Conservation (phyloP, 2,888 invertebrate genomes). For the Altica lythri region DNA sequence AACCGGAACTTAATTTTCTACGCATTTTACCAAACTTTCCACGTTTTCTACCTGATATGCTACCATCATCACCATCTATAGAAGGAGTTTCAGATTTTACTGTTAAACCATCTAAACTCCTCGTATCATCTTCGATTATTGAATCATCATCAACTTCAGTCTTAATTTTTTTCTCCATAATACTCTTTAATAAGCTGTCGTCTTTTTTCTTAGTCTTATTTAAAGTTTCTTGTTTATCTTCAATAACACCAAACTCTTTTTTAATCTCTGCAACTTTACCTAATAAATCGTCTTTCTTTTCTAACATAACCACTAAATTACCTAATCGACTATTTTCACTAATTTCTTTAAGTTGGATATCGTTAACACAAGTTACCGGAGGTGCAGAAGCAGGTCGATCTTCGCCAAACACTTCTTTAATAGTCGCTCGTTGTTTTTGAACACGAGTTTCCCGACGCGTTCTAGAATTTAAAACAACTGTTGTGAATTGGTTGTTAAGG, state of each 20-base stretch:
- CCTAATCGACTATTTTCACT: constrained; percentile 19
- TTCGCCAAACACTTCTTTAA: constrained; percentile 80
- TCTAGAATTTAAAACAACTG: constrained; percentile 73
- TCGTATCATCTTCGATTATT: constrained; percentile 48
- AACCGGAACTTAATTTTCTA: constrained; percentile 80
- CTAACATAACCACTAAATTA: constrained; percentile 28
- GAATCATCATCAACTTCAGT: constrained; percentile 43
- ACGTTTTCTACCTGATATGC: constrained; percentile 53
- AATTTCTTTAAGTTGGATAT: constrained; percentile 49
- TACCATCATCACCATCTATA: constrained; percentile 51
- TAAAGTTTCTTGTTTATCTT: constrained; percentile 35
- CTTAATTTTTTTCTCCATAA: constrained; percentile 46
- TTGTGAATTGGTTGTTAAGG: constrained; percentile 67
- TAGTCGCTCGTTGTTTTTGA: constrained; percentile 74
- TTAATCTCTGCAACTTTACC: constrained; percentile 42
- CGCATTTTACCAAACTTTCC: constrained; percentile 70
- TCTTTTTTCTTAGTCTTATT: constrained; percentile 41
- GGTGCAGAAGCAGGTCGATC: constrained; percentile 84
- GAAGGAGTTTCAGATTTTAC: constrained; percentile 54
- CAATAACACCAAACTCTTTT: constrained; percentile 28
- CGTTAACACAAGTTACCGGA: constrained; percentile 66
- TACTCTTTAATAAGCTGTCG: constrained; percentile 46
- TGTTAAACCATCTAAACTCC: constrained; percentile 36
- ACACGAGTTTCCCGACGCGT: constrained; percentile 77
- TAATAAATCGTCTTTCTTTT: constrained; percentile 27